These are phyloP conservation scores for Pegoplata infirma DNA, from an alignment of 2,888 invertebrate genomes.

Conservation along the genomic window DNA sequence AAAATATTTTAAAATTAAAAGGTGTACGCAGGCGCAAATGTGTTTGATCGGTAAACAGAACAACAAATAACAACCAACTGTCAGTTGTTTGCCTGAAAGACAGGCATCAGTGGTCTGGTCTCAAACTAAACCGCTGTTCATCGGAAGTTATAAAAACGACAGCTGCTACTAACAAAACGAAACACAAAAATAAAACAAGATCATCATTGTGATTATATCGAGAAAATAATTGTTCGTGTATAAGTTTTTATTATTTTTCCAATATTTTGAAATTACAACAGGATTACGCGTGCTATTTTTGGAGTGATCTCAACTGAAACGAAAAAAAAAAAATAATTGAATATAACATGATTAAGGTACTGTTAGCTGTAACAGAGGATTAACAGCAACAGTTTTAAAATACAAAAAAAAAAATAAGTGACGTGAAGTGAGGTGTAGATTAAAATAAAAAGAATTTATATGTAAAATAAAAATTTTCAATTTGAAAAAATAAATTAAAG, in stretches of 20 bases:
- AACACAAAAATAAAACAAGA: conserved; percentile 2
- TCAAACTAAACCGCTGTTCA: conserved; percentile 13
- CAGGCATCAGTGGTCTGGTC: too few relatives aligned
- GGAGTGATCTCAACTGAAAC: conserved; percentile 17
- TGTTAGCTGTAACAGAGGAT: conserved; percentile 59
- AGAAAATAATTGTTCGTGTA: background rate
- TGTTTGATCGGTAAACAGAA: conserved; percentile 36
- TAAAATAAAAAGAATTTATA: background rate
- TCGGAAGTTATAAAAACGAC: conserved; percentile 61
- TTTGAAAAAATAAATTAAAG: background rate
- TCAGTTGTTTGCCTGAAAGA: conserved; percentile 37
- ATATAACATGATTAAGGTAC: too few relatives aligned
- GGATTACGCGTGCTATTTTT: conserved; percentile 60
- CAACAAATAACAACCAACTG: conserved; percentile 33
- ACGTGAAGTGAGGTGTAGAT: conserved; percentile 3
- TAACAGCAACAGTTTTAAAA: conserved; percentile 50
- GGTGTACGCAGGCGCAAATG: conserved; percentile 46
- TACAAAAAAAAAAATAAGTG: background rate
- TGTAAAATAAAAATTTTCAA: background rate
- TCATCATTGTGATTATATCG: background rate
- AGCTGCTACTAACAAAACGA: too few relatives aligned
- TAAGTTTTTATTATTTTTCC: background rate
- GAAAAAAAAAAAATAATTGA: conserved; percentile 9
- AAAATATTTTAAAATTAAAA: conserved; percentile 36
- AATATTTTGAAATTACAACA: conserved; percentile 24